Conservation (phyloP, 2,113 vertebrate genomes). For the Emydura subglobosa region DNA sequence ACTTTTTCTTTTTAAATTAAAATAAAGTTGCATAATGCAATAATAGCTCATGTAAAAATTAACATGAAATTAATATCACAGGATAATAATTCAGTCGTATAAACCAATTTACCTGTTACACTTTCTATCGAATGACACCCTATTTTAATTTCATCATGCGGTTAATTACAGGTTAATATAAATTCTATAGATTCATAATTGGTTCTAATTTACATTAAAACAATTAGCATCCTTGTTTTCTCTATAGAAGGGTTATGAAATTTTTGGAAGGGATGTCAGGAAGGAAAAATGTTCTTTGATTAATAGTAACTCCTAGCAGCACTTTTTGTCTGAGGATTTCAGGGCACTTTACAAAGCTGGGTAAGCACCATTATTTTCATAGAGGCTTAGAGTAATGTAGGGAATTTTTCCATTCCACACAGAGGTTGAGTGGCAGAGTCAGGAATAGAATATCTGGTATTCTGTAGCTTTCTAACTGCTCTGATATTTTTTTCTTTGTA, state of each 20-base stretch:
- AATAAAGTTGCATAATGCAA: not conserved
- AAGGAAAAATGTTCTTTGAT: not conserved
- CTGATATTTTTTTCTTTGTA: not conserved
- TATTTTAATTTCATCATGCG: not conserved
- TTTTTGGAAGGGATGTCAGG: constrained; percentile 28
- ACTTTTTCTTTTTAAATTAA: not conserved
- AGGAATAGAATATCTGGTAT: not conserved
- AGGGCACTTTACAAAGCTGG: not conserved
- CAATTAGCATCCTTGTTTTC: constrained; percentile 30
- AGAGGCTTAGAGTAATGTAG: not conserved
- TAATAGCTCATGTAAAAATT: not conserved
- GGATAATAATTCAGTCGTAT: not conserved
- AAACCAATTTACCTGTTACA: not conserved
- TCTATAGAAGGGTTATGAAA: constrained; percentile 49
- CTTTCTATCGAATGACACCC: not conserved
- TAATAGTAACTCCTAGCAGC: not conserved
- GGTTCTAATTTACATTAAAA: constrained; percentile 37
- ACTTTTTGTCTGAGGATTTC: not conserved
- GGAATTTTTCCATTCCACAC: not conserved
- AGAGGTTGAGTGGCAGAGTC: not conserved
- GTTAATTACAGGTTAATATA: constrained; percentile 29
- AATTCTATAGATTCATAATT: constrained; percentile 37
- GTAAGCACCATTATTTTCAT: not conserved
- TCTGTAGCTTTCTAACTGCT: not conserved
- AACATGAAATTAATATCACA: not conserved